Base-by-base conservation (phyloP, 2,797 vertebrate genomes). In the Acridotheres tristis region DNA sequence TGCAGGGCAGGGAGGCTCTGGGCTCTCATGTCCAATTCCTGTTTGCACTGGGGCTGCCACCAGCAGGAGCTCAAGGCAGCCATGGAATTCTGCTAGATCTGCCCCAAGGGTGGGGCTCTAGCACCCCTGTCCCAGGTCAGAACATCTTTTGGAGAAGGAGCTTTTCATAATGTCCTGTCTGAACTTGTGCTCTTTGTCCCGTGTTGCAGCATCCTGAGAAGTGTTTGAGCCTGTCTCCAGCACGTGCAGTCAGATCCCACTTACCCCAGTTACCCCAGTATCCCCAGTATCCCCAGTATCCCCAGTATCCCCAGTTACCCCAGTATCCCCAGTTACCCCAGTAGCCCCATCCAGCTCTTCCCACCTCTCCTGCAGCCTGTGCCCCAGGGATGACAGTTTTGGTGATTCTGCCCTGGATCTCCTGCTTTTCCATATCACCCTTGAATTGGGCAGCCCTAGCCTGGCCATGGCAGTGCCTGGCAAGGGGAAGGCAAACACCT, bases 41-140 rank as follows among this genome's bases (percentile, higher is more conserved):
- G 5, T 32, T 58, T 67, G 38, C 71, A 6, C 32, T 66, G 69
- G 22, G 30, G 61, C 43, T 50, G 45, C 71, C 69, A 58, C 43
- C 51, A 50, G 43, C 34, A 14, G 5, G 34, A 34, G 20, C 50
- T 63, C 42, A 20, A 65, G 23, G 40, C 42, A 73, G 69, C 59
- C 11, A 2, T 26, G 17, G 38, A 27, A 16, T 43, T 36, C 10
- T 22, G 36, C 38, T 75, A 1, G 0, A 43, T 43, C 61, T 16
- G 1, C 12, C 14, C 36, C 38, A 22, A 13, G 40, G 18, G 8
- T 38, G 15, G 38, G 51, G 3, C 54, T 45, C 38, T 5, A 7
- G 22, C 54, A 36, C 18, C 13, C 32, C 27, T 75, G 38, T 85
- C 38, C 62, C 62, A 27, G 32, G 6, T 13, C 61, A 43, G 71